phyloP scores from a whole-genome alignment of 2,888 invertebrate genomes.

The Iphiclides podalirius region DNA sequence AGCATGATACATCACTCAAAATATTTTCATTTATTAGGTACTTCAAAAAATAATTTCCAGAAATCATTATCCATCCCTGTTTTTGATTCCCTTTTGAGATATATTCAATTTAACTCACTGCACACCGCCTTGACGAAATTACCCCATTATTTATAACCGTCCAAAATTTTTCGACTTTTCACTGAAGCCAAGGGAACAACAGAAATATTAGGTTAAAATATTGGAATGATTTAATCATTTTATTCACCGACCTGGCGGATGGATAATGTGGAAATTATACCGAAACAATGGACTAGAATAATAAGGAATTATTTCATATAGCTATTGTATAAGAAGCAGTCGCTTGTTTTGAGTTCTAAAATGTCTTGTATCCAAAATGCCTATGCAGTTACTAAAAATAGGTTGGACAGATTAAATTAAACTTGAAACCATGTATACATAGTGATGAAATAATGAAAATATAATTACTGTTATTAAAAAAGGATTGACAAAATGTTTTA shows the following conservation, averaged over 20 bases:
- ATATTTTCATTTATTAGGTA: too few species aligned
- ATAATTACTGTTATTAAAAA: too few species aligned
- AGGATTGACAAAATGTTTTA: too few species aligned
- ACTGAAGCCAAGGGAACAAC: slow-evolving; percentile 29
- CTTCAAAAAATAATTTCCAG: not conserved
- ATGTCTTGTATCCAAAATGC: too few species aligned
- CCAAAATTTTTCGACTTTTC: slow-evolving; percentile 31
- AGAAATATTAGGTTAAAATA: slow-evolving; percentile 39
- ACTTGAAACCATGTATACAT: too few species aligned
- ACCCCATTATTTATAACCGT: slow-evolving; percentile 30
- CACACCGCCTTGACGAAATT: slow-evolving; percentile 26
- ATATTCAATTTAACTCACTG: slow-evolving; percentile 23
- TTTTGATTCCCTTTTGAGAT: slow-evolving; percentile 15
- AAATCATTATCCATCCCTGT: not conserved
- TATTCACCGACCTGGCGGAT: slow-evolving; percentile 56
- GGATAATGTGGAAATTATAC: slow-evolving; percentile 68
- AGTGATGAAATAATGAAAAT: too few species aligned
- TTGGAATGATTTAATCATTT: slow-evolving; percentile 65
- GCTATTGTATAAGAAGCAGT: slow-evolving; percentile 15
- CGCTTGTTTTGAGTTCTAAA: slow-evolving; percentile 4
- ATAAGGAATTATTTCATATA: slow-evolving; percentile 51
- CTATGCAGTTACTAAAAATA: too few species aligned
- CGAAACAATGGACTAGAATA: slow-evolving; percentile 61
- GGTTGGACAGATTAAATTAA: too few species aligned
- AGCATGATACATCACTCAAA: too few species aligned